Base-by-base conservation (phyloP, 2,797 vertebrate species). In the Salmo trutta region DNA sequence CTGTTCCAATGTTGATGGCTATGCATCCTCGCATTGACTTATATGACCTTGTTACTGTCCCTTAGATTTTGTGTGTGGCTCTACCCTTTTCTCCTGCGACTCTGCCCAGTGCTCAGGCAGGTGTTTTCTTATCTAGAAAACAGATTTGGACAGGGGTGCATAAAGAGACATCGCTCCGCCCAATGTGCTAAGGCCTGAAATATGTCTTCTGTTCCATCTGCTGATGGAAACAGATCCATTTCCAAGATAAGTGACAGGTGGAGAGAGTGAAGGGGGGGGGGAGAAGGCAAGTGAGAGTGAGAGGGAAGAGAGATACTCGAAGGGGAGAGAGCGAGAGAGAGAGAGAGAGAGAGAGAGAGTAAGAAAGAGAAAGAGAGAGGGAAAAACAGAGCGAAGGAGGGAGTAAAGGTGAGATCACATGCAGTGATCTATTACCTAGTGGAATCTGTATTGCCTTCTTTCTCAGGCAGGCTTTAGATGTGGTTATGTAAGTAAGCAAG, bases 221-320 rank as follows among this genome's bases (percentile, higher is more conserved):
- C 75, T 87, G 84, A 84, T 81, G 88, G 86, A 88, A 91, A 84
- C 71, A n/a, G 52, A 81, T 83, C 62, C 0, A 75, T 76, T 82
- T 82, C 76, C 73, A 27, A 76, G 80, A 83, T 65, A 65, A 80
- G 81, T 85, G 83, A 87, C 84, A 81, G 81, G 65, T 84, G 65
- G 56, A 77, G 27, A 36, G 47, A 21, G 41, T 0, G 59, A 68
- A 15, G 24, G n/a, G n/a, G 73, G 71, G n/a, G 3, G 59, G 68
- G 73, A n/a, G 36, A 75, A 3, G 17, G 78, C 19, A 8, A 19
- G 16, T 36, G 17, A 54, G 69, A 21, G 27, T 54, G 70, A 72
- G 21, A 29, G 51, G 4, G 47, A 64, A 56, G 65, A 77, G 53
- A 54, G 53, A 54, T 36, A 6, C 5, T 36, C 6, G 33, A 36